Evolutionary conservation across 2,888 invertebrate species (phyloP), one percentile per base, ranked within the genome.

Genomic region (Herminia tarsipennalis): DNA sequence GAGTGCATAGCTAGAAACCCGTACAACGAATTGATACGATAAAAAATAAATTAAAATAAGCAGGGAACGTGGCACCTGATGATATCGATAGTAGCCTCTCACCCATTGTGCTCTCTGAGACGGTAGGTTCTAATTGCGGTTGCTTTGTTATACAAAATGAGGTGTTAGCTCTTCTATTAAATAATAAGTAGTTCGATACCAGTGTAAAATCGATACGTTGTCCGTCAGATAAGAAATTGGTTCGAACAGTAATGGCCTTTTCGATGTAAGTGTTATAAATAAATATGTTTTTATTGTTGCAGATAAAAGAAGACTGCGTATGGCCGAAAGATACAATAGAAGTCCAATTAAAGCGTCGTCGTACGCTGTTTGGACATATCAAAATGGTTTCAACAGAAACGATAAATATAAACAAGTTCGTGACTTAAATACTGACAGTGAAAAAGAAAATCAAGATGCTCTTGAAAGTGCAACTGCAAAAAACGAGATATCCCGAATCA

Each of bases 41-140:
- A 91, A 90, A 90, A 90, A 91, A 89, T 80, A 88, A 91, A 90
- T 90, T 89, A 90, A 90, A 88, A 84, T 85, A 86, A 83, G 76
- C 78, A 76, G 70, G 65, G 73, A 71, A 72, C 68, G 71, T 59
- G 66, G 69, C 70, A 71, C 63, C 71, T 67, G 89, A 90, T 89
- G 88, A 86, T 89, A 90, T 88, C 87, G 86, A 86, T 81, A 85
- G 83, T 73, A 64, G 74, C 72, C 76, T 74, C 78, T 74, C 73
- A 70, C 65, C 84, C 73, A 89, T 89, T 89, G 88, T 89, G 73
- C 78, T 78, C 71, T 73, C 67, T 72, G 75, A 83, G 80, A 80
- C 80, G 76, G 83, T 78, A 84, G 81, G 78, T 78, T 83, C 84
- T 88, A 91, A 91, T 89, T 89, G 89, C 85, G 82, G 82, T 66